phyloP scores from a whole-genome alignment of 2,797 vertebrate genomes.

The Todus mexicanus region DNA sequence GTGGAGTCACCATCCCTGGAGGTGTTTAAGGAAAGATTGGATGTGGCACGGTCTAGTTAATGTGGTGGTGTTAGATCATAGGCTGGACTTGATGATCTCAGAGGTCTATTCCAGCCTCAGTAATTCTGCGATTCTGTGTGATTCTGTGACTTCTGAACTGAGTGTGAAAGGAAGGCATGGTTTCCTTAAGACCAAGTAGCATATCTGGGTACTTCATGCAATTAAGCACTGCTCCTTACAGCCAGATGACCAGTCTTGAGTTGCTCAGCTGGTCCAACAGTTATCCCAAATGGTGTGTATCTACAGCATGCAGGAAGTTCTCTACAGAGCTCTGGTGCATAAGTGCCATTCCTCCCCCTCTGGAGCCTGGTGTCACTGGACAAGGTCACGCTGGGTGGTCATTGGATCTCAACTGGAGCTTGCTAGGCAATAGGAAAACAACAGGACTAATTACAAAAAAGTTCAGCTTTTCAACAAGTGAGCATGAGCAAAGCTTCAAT shows the following conservation, averaged over 20 bases:
- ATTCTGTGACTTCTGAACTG: neutral
- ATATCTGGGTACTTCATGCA: neutral
- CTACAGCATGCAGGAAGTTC: neutral
- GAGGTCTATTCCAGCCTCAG: no score
- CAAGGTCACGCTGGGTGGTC: no score
- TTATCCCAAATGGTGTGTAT: neutral
- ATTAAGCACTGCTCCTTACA: neutral
- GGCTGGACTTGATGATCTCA: no score
- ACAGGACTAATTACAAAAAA: neutral
- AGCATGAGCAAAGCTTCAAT: neutral
- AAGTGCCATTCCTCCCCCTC: accelerated
- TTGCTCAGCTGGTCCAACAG: neutral
- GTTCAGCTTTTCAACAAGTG: neutral
- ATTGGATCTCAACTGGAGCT: accelerated
- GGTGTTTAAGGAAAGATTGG: no score
- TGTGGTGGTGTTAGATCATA: no score
- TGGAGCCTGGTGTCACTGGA: accelerated
- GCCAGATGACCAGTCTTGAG: neutral
- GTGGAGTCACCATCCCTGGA: no score
- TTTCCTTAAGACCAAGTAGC: neutral
- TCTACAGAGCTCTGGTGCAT: neutral
- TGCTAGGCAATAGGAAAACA: neutral
- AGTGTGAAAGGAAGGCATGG: neutral
- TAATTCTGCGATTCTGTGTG: no score
- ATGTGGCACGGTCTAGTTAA: no score